phyloP scores from a whole-genome alignment of 1,140 invertebrate species.

The Drosophila ananassae region DNA sequence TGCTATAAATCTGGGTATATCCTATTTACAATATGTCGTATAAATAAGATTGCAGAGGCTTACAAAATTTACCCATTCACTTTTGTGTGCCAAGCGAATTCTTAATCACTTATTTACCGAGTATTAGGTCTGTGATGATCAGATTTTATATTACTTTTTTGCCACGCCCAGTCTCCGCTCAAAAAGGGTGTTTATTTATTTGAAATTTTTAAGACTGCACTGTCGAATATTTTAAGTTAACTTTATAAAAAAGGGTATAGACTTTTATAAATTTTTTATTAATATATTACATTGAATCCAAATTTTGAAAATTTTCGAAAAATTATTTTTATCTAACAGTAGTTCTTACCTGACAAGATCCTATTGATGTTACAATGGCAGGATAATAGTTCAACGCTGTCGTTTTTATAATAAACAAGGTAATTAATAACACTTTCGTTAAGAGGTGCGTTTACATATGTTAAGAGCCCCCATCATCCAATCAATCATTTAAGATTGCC shows the following conservation, averaged over 20 bases:
- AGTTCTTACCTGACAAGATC: background rate
- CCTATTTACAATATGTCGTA: slow-evolving; percentile 1
- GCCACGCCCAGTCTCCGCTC: background rate
- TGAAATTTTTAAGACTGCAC: background rate
- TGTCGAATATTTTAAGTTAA: background rate
- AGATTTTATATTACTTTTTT: background rate
- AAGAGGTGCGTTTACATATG: background rate
- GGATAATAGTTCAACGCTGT: background rate
- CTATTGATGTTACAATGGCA: background rate
- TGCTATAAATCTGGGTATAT: background rate
- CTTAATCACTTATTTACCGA: background rate
- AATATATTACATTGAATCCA: background rate
- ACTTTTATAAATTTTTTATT: background rate
- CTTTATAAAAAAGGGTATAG: background rate
- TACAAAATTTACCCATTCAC: background rate
- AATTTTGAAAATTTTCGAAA: background rate
- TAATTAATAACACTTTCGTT: background rate
- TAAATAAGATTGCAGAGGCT: background rate
- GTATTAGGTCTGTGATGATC: background rate
- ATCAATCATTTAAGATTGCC: background rate
- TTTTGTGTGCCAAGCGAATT: background rate
- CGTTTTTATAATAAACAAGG: background rate
- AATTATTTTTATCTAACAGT: background rate
- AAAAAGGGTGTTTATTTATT: background rate
- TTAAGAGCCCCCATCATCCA: background rate